phyloP scores from a whole-genome alignment of 1,140 invertebrate genomes.

The Caerostris extrusa region DNA sequence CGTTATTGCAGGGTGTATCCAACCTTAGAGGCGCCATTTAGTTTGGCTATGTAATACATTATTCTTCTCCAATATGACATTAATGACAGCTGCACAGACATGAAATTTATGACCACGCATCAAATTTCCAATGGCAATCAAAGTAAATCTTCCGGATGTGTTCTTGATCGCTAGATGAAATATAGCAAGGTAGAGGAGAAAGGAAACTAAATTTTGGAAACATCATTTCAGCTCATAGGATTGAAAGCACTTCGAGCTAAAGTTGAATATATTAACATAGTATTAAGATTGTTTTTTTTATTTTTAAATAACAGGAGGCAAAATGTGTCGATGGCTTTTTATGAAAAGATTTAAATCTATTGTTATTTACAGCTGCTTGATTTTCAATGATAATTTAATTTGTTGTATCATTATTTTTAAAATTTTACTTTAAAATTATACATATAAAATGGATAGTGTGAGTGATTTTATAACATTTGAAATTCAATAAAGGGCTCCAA shows the following conservation, averaged over 20 bases:
- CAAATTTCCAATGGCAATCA: slow-evolving; percentile 35
- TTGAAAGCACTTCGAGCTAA: neutral
- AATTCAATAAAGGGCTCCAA: too few relatives aligned
- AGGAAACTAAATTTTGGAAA: neutral
- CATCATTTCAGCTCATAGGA: neutral
- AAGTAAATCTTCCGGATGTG: slow-evolving; percentile 23
- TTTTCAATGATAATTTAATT: too few relatives aligned
- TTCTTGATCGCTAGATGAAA: neutral
- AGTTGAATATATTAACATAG: neutral
- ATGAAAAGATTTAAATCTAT: too few relatives aligned
- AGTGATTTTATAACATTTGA: too few relatives aligned
- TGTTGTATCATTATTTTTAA: too few relatives aligned
- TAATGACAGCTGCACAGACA: slow-evolving; percentile 29
- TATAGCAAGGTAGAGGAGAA: neutral
- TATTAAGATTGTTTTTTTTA: too few relatives aligned
- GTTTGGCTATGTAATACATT: neutral
- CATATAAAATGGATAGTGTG: too few relatives aligned
- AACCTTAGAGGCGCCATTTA: neutral
- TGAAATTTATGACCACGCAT: slow-evolving; percentile 23
- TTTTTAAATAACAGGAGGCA: too few relatives aligned
- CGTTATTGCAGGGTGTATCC: slow-evolving; percentile 12
- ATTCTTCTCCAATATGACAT: slow-evolving; percentile 6
- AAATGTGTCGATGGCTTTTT: too few relatives aligned
- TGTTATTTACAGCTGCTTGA: too few relatives aligned
- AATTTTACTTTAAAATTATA: too few relatives aligned